phyloP scores from a whole-genome alignment of 2,888 invertebrate species.

The Crocallis elinguaria region DNA sequence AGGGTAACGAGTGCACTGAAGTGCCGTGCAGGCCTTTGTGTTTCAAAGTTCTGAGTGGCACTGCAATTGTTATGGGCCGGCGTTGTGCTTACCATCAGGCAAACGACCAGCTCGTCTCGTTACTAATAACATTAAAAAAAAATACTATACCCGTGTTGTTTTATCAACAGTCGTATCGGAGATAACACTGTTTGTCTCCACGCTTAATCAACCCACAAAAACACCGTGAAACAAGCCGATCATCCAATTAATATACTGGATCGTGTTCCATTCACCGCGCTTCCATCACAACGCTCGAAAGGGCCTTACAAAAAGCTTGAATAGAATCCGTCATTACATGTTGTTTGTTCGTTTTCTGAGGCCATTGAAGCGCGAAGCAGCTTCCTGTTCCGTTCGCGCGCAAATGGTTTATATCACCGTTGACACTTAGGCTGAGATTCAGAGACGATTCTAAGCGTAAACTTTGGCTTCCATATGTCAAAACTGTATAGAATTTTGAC shows the following conservation, averaged over 20 bases:
- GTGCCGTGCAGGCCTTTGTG: too few species aligned
- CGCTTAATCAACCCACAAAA: constrained; percentile 14
- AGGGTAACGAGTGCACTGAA: too few species aligned
- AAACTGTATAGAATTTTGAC: too few species aligned
- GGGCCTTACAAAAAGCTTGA: constrained; percentile 66
- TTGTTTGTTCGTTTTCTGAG: constrained; percentile 63
- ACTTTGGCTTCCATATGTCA: too few species aligned
- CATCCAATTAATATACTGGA: constrained; percentile 42
- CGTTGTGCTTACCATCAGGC: too few species aligned
- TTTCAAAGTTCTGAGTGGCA: too few species aligned
- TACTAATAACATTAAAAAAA: too few species aligned
- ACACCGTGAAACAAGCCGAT: constrained; percentile 23
- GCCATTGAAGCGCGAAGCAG: constrained; percentile 58
- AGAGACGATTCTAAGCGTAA: too few species aligned
- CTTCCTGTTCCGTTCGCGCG: constrained; percentile 70
- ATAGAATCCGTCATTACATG: constrained; percentile 68
- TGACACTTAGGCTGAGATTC: constrained; percentile 47
- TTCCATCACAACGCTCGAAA: constrained; percentile 60
- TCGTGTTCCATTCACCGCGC: constrained; percentile 47
- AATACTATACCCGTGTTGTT: constrained; percentile 43
- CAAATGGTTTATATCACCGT: constrained; percentile 44
- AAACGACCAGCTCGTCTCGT: too few species aligned
- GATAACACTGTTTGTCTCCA: constrained; percentile 18
- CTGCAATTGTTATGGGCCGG: too few species aligned
- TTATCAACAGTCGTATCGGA: constrained; percentile 39